These are phyloP conservation scores for Camponotus fellah DNA, from an alignment of 2,888 invertebrate species.

Conservation along the genomic window DNA sequence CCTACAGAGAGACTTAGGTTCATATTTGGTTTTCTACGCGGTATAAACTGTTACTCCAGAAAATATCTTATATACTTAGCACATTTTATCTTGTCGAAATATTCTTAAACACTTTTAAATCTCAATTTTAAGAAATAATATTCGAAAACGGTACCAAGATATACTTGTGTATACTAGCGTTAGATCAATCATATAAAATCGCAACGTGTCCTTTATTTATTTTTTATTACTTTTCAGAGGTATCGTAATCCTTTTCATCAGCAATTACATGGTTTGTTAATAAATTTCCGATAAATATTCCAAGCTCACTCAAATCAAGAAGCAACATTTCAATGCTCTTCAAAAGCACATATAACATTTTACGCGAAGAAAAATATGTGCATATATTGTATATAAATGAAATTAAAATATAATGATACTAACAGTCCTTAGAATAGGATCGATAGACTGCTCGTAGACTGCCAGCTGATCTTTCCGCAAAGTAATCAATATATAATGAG, in stretches of 20 bases:
- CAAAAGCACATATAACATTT: slow-evolving; percentile 77
- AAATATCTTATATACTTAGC: not conserved
- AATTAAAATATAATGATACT: slow-evolving; percentile 34
- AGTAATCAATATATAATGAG: slow-evolving; percentile 7
- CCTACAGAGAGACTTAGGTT: not conserved
- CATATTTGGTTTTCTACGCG: slow-evolving; percentile 20
- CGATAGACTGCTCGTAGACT: slow-evolving; percentile 71
- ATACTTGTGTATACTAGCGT: slow-evolving; percentile 4
- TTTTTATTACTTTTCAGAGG: slow-evolving; percentile 5
- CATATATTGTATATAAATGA: slow-evolving; percentile 18
- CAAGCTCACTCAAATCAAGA: slow-evolving; percentile 42
- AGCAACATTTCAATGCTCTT: slow-evolving; percentile 84
- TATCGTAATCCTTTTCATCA: not conserved
- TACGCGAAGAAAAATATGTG: slow-evolving; percentile 1
- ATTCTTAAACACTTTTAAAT: slow-evolving; percentile 7
- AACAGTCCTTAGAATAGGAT: slow-evolving; percentile 59
- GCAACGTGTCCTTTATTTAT: not conserved
- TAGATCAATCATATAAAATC: not conserved
- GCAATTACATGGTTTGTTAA: not conserved
- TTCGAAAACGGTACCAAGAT: slow-evolving; percentile 23
- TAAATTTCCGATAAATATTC: not conserved
- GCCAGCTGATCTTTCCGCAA: slow-evolving; percentile 59
- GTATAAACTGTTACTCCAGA: slow-evolving; percentile 1
- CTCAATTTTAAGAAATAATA: slow-evolving; percentile 14
- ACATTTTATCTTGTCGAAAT: slow-evolving; percentile 1